A percentile compares a stretch with the other conserved stretches of the same genome.
phyloP scores from a whole-genome alignment of 2,113 vertebrate species.

The Hyperopisus bebe region DNA sequence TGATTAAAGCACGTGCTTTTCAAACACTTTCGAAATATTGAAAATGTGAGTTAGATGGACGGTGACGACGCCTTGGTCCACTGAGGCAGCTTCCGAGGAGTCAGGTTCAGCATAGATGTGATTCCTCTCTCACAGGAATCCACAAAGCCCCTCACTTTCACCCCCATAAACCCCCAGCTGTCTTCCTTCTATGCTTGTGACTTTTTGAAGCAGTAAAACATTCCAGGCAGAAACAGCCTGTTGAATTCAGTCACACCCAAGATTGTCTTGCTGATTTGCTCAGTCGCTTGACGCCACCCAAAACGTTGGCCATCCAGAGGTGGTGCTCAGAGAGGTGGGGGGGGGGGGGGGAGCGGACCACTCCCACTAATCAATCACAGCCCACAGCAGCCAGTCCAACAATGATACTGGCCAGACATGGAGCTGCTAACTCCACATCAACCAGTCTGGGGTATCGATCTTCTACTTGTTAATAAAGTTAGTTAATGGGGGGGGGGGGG shows the following conservation, averaged over 20 bases:
- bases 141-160: not conserved
- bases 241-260: not conserved
- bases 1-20: not conserved
- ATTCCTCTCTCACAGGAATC: not conserved
- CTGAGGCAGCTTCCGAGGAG: not conserved
- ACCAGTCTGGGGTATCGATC: not conserved
- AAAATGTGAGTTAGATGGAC: not conserved
- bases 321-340: not conserved
- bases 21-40: not conserved
- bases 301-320: not conserved
- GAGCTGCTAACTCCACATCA: not conserved
- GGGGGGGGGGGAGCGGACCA: no score
- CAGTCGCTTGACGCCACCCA: not conserved
- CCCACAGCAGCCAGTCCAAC: no score
- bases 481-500: no score
- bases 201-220: not conserved
- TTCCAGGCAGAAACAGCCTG: not conserved
- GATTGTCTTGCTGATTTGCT: no score
- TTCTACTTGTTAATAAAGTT: no score
- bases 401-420: not conserved
- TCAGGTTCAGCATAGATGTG: not conserved
- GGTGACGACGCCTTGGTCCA: not conserved
- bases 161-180: not conserved
- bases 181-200: not conserved
- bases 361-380: not conserved